Conservation (phyloP, 2,113 vertebrate species). For the Callopanchax toddi region DNA sequence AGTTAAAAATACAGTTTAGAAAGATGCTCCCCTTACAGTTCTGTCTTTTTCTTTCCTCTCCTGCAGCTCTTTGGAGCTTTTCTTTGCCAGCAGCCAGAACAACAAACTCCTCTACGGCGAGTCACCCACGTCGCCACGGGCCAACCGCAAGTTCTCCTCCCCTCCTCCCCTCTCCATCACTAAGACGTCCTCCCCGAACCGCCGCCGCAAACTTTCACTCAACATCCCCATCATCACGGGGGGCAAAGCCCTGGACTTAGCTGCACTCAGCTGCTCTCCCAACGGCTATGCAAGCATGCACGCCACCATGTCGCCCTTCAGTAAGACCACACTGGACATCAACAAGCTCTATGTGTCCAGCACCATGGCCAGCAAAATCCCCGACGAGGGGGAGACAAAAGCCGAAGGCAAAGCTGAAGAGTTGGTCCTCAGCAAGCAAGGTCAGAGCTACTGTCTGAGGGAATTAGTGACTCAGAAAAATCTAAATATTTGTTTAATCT, state of each 20-base stretch:
- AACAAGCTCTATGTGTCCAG: constrained; percentile 93
- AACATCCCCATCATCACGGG: constrained; percentile 99
- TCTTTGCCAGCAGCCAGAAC: constrained; percentile 95
- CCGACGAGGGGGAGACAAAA: constrained; percentile 83
- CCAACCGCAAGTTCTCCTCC: constrained; percentile 96
- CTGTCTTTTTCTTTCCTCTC: not conserved
- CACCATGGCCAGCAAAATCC: constrained; percentile 84
- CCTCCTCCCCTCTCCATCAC: constrained; percentile 92
- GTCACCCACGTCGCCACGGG: constrained; percentile 92
- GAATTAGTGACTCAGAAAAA: not conserved
- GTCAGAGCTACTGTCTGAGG: constrained; percentile 70
- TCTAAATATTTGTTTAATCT: no score
- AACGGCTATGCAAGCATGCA: constrained; percentile 90
- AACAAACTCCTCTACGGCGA: constrained; percentile 95
- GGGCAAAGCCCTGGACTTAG: constrained; percentile 95
- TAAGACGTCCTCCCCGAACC: constrained; percentile 92
- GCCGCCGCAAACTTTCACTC: constrained; percentile 95
- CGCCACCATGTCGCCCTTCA: constrained; percentile 90
- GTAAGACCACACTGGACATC: constrained; percentile 92
- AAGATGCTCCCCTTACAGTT: not conserved
- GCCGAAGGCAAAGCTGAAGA: constrained; percentile 84
- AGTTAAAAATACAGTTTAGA: not conserved
- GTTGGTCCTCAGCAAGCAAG: constrained; percentile 75
- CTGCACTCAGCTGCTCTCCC: constrained; percentile 89
- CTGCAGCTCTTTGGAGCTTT: constrained; percentile 92